phyloP scores from a whole-genome alignment of 1,140 invertebrate species.

The Episyrphus balteatus region DNA sequence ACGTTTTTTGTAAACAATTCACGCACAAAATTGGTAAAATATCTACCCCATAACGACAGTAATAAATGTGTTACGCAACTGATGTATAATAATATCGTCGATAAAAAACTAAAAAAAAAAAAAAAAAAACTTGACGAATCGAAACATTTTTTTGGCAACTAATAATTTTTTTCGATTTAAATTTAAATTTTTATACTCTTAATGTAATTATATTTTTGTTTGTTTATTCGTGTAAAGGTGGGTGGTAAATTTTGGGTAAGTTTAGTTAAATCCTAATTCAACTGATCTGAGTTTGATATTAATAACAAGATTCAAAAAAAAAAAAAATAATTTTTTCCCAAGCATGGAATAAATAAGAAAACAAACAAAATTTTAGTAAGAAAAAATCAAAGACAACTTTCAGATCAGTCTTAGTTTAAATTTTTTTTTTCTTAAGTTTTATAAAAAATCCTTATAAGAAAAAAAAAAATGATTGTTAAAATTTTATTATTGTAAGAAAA shows the following conservation, averaged over 20 bases:
- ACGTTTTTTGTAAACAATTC: constrained; percentile 39
- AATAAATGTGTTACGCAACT: neutral
- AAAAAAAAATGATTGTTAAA: no score
- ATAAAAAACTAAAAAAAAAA: neutral
- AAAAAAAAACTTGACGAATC: neutral
- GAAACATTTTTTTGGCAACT: no score
- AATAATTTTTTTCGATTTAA: no score
- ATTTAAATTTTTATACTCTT: no score
- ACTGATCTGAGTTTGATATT: neutral
- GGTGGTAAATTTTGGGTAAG: neutral
- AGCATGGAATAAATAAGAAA: neutral
- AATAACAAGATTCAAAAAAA: neutral
- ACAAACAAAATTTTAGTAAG: neutral
- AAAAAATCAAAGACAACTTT: neutral
- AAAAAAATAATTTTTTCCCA: neutral
- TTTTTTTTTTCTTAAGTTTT: no score
- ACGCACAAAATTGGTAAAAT: constrained; percentile 37
- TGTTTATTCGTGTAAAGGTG: neutral
- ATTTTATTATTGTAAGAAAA: no score
- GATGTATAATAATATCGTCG: neutral
- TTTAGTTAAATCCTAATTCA: neutral
- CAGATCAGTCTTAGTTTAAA: no score
- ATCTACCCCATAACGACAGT: constrained; percentile 21
- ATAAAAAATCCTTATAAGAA: no score
- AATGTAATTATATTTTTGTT: no score